These are phyloP conservation scores for Caenorhabditis parvicauda DNA, from an alignment of 2,888 invertebrate genomes.

Conservation along the genomic window DNA sequence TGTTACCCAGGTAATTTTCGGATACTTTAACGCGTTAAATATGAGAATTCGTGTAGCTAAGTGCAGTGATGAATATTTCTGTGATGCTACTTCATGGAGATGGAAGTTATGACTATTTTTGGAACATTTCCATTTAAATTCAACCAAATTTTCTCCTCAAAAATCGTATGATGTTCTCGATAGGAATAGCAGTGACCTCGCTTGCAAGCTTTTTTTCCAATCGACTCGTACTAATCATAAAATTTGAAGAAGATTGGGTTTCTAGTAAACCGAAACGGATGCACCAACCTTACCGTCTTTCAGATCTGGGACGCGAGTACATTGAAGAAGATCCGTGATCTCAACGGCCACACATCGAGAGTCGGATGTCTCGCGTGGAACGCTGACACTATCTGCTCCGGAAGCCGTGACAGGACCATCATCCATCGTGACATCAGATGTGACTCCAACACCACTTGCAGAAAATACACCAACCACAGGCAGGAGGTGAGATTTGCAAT, in stretches of 20 bases:
- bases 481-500: constrained; percentile 75
- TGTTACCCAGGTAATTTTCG: constrained; percentile 27
- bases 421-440: constrained; percentile 86
- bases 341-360: constrained; percentile 51
- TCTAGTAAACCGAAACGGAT: too few relatives aligned
- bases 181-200: too few relatives aligned
- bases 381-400: constrained; percentile 70
- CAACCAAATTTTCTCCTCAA: too few relatives aligned
- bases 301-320: constrained; percentile 97
- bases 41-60: too few relatives aligned
- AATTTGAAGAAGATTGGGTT: too few relatives aligned
- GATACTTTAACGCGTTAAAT: not conserved
- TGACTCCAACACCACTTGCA: constrained; percentile 73
- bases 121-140: too few relatives aligned
- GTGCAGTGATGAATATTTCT: too few relatives aligned
- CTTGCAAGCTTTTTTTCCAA: too few relatives aligned
- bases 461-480: constrained; percentile 83
- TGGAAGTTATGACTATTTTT: too few relatives aligned
- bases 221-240: too few relatives aligned
- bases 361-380: constrained; percentile 63
- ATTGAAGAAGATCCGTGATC: constrained; percentile 76
- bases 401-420: constrained; percentile 84
- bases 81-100: too few relatives aligned
- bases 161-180: not conserved
- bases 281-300: too few relatives aligned